Conservation (phyloP, 1,140 invertebrate species). For the Hyles vespertilio region DNA sequence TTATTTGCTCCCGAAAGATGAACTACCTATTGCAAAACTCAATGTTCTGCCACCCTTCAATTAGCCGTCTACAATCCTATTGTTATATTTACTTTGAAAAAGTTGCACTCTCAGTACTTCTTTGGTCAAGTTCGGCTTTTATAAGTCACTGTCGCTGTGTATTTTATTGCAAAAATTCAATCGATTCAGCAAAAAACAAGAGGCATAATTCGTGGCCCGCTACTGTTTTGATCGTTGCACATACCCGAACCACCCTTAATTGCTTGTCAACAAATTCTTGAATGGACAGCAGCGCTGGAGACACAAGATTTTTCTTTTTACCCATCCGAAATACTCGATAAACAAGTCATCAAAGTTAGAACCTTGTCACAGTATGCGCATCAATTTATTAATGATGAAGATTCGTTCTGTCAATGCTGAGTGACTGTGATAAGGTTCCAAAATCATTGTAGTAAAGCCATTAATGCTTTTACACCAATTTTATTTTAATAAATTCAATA, state of each 20-base stretch:
- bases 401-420: constrained; percentile 20
- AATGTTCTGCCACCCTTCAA: no score
- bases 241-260: constrained; percentile 46
- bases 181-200: not conserved
- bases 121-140: no score
- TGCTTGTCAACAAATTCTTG: constrained; percentile 67
- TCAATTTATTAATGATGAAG: constrained; percentile 18
- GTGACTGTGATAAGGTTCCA: constrained; percentile 28
- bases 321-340: constrained; percentile 44
- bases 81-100: no score
- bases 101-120: no score
- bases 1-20: no score
- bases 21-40: no score
- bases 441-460: constrained; percentile 1
- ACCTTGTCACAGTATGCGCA: constrained; percentile 28
- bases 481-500: constrained; percentile 39
- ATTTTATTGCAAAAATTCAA: not conserved
- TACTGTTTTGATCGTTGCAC: constrained; percentile 30
- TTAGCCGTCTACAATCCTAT: no score
- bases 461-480: constrained; percentile 31
- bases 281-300: constrained; percentile 46
- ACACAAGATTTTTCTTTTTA: constrained; percentile 56
- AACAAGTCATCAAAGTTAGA: constrained; percentile 49
- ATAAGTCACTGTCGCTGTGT: no score
- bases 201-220: constrained; percentile 26